Evolutionary conservation across 2,888 invertebrate genomes (phyloP), one percentile per base, ranked within the genome.

Genomic region (Steinernema carpocapsae): DNA sequence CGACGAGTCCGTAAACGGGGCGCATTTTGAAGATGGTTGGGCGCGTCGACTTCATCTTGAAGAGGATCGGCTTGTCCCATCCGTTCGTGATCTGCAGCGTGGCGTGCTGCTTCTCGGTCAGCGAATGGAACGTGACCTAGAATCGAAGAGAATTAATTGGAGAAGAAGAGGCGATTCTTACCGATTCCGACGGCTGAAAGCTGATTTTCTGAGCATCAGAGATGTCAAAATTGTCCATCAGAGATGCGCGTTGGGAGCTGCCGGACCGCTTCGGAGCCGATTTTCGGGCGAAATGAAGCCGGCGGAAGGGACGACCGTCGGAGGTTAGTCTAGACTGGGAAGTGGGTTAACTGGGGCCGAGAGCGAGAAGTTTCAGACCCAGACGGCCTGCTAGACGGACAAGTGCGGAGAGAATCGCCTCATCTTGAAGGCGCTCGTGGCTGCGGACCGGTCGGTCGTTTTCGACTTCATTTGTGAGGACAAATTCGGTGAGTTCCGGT

Each of bases 21-120:
- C 79, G 75, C 80, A 80, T 80, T 70, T 80, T 80, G 73, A 78
- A 78, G 37, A 73, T 26, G 7, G 72, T 56, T n/a, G 80, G 80
- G 7, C 79, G 74, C 45, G 79, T 80, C n/a, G 75, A 74, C 72
- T 79, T 79, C 76, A 77, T 73, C 74, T 80, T 80, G 74, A 75
- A 76, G 42, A 76, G 80, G 70, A 80, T 70, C 12, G 78, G 32
- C 51, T 52, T 32, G 51, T 70, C 72, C 71, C 74, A 75, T 14
- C n/a, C 42, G 71, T 79, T 79, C 59, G 22, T 56, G 52, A 79
- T 72, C 19, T n/a, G 14, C 56, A 79, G 52, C 7, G 73, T 74
- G 4, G 46, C 72, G 51, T 64, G n/a, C 48, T 74, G 76, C 46
- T 70, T 75, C n/a, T 70, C 72, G 32, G 64, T 37, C 70, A 70